Conservation (phyloP, 2,113 vertebrate species). For the Ailurus styani region DNA sequence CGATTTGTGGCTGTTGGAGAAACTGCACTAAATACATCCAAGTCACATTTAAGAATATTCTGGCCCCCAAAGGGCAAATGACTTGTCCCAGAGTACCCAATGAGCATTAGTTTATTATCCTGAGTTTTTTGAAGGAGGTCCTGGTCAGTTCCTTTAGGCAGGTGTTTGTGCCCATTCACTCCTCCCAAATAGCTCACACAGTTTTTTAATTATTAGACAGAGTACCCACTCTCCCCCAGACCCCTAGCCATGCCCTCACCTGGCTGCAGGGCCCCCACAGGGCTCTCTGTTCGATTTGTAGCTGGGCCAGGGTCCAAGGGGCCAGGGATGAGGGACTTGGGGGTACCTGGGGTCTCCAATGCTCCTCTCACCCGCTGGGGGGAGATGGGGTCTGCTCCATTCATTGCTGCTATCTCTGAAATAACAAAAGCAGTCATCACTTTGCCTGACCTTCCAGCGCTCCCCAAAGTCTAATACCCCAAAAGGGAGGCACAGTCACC, state of each 20-base stretch:
- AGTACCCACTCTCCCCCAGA: neutral
- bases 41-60: neutral
- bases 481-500: neutral
- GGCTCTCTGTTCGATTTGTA: slow-evolving; percentile 57
- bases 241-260: slow-evolving; percentile 70
- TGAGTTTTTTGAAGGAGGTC: neutral
- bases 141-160: neutral
- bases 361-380: slow-evolving; percentile 79
- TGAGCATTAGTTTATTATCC: neutral
- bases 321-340: slow-evolving; percentile 54
- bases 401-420: slow-evolving; percentile 65
- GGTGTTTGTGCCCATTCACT: neutral
- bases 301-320: slow-evolving; percentile 7
- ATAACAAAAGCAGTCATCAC: neutral
- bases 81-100: neutral
- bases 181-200: neutral
- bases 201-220: neutral
- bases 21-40: neutral
- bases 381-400: slow-evolving; percentile 66
- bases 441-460: neutral
- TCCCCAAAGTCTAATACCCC: neutral
- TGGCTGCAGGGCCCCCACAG: slow-evolving; percentile 54
- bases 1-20: neutral
- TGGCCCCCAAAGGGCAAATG: neutral
- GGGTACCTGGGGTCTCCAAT: slow-evolving; percentile 37